A percentile compares a stretch with the other conserved stretches of the same genome.
Evolutionary conservation across 2,888 invertebrate genomes (phyloP).

Genomic region (Lepetodrilus schrolli): DNA sequence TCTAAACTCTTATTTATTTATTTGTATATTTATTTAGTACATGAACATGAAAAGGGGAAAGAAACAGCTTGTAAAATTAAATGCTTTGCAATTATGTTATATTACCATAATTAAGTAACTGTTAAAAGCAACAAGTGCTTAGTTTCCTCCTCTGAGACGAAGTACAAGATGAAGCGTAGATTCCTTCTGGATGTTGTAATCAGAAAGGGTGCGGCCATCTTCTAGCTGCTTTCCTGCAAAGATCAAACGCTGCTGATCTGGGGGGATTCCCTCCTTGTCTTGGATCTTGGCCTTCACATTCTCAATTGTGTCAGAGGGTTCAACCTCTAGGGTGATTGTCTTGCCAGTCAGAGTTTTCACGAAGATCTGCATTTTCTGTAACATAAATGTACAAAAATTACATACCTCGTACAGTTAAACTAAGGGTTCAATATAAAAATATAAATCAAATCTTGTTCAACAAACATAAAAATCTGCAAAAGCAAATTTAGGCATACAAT

Average conservation of each 20-base stretch:
- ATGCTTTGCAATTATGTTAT: too few relatives aligned
- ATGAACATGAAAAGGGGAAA: too few relatives aligned
- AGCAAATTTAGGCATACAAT: neutral
- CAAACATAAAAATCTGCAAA: neutral
- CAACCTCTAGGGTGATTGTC: constrained; percentile 76
- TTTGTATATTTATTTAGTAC: too few relatives aligned
- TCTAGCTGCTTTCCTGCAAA: constrained; percentile 96
- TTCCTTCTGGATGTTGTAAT: constrained; percentile 96
- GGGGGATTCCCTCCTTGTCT: constrained; percentile 79
- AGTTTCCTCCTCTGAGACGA: constrained; percentile 84
- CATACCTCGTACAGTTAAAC: neutral
- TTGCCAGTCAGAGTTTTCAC: constrained; percentile 74
- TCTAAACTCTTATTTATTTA: too few relatives aligned
- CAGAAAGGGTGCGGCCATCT: constrained; percentile 92
- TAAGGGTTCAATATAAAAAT: too few relatives aligned
- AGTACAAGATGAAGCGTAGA: constrained; percentile 93
- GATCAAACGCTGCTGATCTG: constrained; percentile 90
- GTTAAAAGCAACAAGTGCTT: too few relatives aligned
- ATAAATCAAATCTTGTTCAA: neutral
- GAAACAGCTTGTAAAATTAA: too few relatives aligned
- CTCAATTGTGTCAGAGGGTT: constrained; percentile 93
- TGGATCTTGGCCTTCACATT: constrained; percentile 85
- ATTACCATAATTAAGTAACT: too few relatives aligned
- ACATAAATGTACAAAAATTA: neutral
- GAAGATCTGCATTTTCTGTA: constrained; percentile 81